A percentile compares a stretch with the other conserved stretches of the same genome.
Evolutionary conservation across 2,113 vertebrate genomes (phyloP).

Genomic region (Nothobranchius kuhntae): DNA sequence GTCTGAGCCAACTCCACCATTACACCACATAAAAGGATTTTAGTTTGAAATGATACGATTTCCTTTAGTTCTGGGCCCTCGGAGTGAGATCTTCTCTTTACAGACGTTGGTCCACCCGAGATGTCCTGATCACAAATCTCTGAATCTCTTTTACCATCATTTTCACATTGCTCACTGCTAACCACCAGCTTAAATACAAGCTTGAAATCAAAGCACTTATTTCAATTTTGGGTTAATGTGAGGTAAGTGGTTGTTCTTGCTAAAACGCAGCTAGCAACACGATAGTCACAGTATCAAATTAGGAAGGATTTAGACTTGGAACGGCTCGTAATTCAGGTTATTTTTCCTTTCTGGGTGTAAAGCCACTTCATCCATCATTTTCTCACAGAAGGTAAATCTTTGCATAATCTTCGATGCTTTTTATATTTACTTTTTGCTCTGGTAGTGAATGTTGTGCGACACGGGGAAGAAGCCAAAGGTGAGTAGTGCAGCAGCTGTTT

Average conservation of each 20-base stretch:
- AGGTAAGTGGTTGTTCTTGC: neutral
- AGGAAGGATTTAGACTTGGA: neutral
- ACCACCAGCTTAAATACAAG: constrained; percentile 22
- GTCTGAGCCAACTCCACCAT: no score
- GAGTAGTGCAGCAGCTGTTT: constrained; percentile 1
- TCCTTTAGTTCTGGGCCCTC: no score
- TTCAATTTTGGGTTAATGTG: constrained; percentile 40
- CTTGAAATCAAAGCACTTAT: constrained; percentile 32
- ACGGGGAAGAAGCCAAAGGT: neutral
- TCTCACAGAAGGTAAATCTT: neutral
- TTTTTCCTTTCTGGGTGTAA: neutral
- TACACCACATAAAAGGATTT: no score
- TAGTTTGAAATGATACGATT: no score
- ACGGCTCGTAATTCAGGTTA: neutral
- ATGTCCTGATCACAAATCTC: neutral
- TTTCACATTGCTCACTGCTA: constrained; percentile 35
- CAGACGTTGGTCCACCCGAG: neutral
- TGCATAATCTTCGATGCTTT: neutral
- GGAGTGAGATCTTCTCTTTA: no score
- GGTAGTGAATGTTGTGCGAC: neutral
- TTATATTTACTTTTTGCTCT: neutral
- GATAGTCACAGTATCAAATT: constrained; percentile 14
- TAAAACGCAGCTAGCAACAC: neutral
- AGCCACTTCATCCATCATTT: neutral
- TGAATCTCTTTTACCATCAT: neutral